Evolutionary conservation across 2,888 invertebrate species (phyloP).

Genomic region (Apamea epomidion): DNA sequence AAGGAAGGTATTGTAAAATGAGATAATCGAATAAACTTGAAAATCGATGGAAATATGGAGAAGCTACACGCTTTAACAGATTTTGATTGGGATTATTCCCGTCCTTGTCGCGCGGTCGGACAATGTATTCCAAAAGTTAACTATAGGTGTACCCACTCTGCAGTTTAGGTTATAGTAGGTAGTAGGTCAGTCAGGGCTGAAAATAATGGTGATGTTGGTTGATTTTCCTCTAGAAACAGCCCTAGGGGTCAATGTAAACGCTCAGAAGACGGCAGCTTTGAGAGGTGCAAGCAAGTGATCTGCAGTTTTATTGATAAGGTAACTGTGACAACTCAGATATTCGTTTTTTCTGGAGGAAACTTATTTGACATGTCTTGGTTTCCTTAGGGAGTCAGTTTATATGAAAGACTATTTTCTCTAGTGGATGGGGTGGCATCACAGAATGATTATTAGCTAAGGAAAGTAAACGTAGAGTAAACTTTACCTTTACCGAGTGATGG

Average conservation of each 20-base stretch:
- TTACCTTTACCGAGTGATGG: not conserved
- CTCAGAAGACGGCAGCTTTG: conserved; percentile 52
- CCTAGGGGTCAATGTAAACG: conserved; percentile 69
- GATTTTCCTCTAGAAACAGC: conserved; percentile 66
- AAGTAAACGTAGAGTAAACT: not conserved
- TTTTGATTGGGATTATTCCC: too few species aligned
- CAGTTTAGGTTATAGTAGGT: not conserved
- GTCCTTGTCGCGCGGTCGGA: too few species aligned
- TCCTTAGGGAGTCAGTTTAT: not conserved
- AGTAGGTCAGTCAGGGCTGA: not conserved
- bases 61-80: too few species aligned
- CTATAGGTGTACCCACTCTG: not conserved
- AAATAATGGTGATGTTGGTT: not conserved
- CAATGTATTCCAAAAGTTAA: too few species aligned
- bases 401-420: not conserved
- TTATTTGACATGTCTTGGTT: not conserved
- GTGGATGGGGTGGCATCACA: not conserved
- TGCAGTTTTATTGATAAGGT: conserved; percentile 67
- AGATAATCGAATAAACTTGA: too few species aligned
- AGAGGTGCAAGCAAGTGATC: conserved; percentile 53
- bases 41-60: too few species aligned
- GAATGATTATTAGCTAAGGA: not conserved
- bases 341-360: not conserved
- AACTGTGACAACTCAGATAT: not conserved
- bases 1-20: too few species aligned